Percentiles rank a stretch among this genome's conserved stretches.
These are phyloP conservation scores for Brevimyrus niger DNA, from an alignment of 2,113 vertebrate species.

Conservation along the genomic window DNA sequence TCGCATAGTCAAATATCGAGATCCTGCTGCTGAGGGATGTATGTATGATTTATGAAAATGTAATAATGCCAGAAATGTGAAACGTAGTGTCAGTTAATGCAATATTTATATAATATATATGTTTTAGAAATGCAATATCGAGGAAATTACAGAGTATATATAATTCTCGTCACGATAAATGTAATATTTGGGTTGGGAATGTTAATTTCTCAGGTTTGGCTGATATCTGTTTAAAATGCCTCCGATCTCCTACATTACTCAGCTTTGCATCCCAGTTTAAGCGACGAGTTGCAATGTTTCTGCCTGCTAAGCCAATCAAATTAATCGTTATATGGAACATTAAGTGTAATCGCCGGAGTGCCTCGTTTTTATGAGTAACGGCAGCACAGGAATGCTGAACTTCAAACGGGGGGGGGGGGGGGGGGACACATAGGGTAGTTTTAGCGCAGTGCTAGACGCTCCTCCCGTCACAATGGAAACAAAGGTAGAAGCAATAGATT, in stretches of 20 bases:
- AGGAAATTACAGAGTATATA: neutral
- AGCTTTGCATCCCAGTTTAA: neutral
- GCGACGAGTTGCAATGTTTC: neutral
- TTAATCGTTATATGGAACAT: conserved; percentile 11
- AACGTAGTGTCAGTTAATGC: neutral
- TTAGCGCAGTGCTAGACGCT: neutral
- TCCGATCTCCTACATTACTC: neutral
- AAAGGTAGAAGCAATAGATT: neutral
- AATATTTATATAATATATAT: neutral
- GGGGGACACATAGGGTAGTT: neutral
- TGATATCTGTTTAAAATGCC: neutral
- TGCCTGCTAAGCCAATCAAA: neutral
- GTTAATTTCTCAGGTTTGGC: neutral
- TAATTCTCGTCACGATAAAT: neutral
- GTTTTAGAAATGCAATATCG: neutral
- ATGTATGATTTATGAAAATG: neutral
- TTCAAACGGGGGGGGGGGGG: neutral
- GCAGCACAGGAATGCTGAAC: neutral
- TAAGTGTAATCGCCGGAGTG: neutral
- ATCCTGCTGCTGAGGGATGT: neutral
- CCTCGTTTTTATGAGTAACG: neutral
- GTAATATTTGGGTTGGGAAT: neutral
- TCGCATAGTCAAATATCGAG: neutral
- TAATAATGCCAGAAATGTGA: neutral
- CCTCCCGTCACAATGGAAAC: neutral